Evolutionary conservation across 2,888 invertebrate species (phyloP).

Genomic region (Aspidiotus destructor): DNA sequence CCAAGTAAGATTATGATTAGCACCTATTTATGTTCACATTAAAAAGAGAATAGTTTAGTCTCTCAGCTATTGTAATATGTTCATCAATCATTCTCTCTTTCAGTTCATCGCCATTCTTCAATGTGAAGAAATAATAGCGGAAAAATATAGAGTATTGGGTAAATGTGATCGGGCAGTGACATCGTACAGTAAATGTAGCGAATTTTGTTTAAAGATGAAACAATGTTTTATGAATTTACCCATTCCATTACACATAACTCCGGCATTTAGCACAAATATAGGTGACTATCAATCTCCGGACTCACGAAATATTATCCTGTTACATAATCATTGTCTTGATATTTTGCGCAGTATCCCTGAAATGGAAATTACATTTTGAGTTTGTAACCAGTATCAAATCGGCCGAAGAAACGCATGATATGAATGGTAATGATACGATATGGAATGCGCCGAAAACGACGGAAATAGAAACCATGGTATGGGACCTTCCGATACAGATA

Average conservation of each 20-base stretch:
- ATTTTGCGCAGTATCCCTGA: conserved; percentile 59
- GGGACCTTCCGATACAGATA: conserved; percentile 91
- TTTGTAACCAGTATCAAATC: conserved; percentile 78
- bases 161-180: conserved; percentile 46
- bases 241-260: conserved; percentile 88
- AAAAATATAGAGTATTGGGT: conserved; percentile 45
- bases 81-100: conserved; percentile 13
- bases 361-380: conserved; percentile 95
- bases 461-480: conserved; percentile 95
- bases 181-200: conserved; percentile 83
- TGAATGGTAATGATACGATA: conserved; percentile 49
- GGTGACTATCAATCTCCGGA: conserved; percentile 45
- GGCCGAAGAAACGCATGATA: conserved; percentile 50
- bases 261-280: conserved; percentile 85
- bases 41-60: background rate
- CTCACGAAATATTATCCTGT: background rate
- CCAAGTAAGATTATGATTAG: conserved; percentile 53
- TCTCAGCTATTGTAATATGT: background rate
- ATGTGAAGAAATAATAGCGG: conserved; percentile 67
- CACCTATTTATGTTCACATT: background rate
- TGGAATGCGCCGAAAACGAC: conserved; percentile 80
- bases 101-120: conserved; percentile 85
- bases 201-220: conserved; percentile 77
- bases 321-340: background rate
- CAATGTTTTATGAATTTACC: conserved; percentile 85